Base-by-base conservation (phyloP, 2,113 vertebrate species). In the Silurus asotus region DNA sequence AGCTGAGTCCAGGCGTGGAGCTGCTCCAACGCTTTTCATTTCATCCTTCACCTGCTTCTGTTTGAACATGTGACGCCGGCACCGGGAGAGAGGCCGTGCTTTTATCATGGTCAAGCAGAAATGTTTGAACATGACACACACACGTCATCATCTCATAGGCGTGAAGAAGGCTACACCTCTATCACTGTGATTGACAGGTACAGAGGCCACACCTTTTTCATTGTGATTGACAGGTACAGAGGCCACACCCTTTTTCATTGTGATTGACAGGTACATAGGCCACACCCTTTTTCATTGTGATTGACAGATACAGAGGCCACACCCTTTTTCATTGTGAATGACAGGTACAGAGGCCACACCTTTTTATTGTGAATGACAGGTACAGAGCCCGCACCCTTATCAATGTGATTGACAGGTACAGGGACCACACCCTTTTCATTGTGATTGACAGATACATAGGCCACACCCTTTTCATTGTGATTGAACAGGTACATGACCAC, bases 21-120 rank as follows among this genome's bases (percentile, higher is more conserved):
- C 56, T n/a, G 25, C 76, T 37, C 45, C 15, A 20, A 10, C 37
- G 19, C 3, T 0, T 51, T 65, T 81, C 49, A 81, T 81, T 81
- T 81, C 80, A 81, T 65, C 80, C 80, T 49, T 51, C 58, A 53
- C 3, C 25, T 81, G 3, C 2, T 14, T 48, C 80, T 81, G 80
- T 81, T 81, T 65, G 20, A 81, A 25, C 45, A 20, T 51, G 45
- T 3, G 8, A 81, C 51, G 23, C 20, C 25, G 25, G 28, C 10
- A 53, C 59, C 5, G 11, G 13, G 45, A 2, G 20, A 7, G 6
- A n/a, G 5, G 2, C 37, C 6, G 37, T 14, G 45, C 8, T n/a
- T 64, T 81, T 65, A 81, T 65, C 80, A 45, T 20, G 17, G 78
- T 61, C 78, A 59, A 37, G 28, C 56, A 48, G 37, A 8, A 80